phyloP scores from a whole-genome alignment of 2,888 invertebrate species.

The Epistrophe grossulariae region DNA sequence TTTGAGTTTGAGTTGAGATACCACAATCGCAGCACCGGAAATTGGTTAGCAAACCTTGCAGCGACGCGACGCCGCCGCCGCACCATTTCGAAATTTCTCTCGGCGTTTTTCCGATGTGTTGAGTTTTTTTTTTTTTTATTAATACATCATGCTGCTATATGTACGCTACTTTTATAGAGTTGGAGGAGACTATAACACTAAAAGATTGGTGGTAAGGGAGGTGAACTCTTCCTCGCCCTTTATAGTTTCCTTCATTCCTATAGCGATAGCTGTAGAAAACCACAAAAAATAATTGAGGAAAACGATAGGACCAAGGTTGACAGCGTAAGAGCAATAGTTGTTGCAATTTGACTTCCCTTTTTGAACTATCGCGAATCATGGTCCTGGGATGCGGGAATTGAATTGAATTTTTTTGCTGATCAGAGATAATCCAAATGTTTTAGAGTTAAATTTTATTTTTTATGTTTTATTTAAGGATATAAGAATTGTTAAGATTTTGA shows the following conservation, averaged over 20 bases:
- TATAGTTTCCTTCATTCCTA: background rate
- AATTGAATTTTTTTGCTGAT: constrained; percentile 65
- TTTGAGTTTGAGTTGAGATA: constrained; percentile 20
- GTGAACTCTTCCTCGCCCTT: background rate
- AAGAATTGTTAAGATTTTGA: constrained; percentile 10
- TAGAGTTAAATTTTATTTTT: background rate
- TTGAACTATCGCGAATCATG: constrained; percentile 15
- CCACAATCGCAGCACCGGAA: constrained; percentile 48
- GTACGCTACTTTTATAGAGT: background rate
- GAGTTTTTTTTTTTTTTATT: background rate
- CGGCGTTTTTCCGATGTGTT: constrained; percentile 4
- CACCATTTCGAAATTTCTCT: constrained; percentile 65
- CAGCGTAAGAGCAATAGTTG: background rate
- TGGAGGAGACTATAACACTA: background rate
- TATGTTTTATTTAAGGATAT: background rate
- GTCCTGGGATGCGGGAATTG: constrained; percentile 47
- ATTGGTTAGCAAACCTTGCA: constrained; percentile 71
- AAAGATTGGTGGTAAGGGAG: constrained; percentile 1
- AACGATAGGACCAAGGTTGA: constrained; percentile 2
- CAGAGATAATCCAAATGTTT: constrained; percentile 56
- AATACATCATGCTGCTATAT: background rate
- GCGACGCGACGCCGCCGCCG: constrained; percentile 41
- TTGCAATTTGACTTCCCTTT: constrained; percentile 23
- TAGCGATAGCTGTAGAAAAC: background rate
- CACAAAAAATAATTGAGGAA: constrained; percentile 46